These are phyloP conservation scores for Dasyornis broadbenti DNA, from an alignment of 2,113 vertebrate species.

Conservation along the genomic window DNA sequence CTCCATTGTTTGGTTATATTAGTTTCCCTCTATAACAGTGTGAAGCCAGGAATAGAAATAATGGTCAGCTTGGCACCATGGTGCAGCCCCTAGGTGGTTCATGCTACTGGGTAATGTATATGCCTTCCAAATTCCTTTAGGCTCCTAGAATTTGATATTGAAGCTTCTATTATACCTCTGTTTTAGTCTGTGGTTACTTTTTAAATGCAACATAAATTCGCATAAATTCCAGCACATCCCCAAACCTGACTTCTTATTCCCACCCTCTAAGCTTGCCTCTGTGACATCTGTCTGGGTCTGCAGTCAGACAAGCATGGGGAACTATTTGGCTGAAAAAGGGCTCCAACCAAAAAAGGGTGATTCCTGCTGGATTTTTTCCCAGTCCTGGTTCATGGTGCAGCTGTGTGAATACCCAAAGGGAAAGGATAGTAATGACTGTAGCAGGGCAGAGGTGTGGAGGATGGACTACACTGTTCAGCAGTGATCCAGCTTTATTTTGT, in stretches of 20 bases:
- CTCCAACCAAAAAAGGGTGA: not conserved
- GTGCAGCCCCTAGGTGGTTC: not conserved
- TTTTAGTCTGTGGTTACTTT: not conserved
- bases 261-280: not conserved
- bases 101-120: not conserved
- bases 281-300: not conserved
- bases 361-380: not conserved
- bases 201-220: not conserved
- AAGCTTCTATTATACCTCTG: not conserved
- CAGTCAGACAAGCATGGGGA: not conserved
- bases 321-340: not conserved
- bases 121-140: not conserved
- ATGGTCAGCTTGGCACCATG: not conserved
- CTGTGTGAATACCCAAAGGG: not conserved
- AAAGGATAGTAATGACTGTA: not conserved
- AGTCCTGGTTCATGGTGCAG: not conserved
- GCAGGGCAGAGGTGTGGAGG: not conserved
- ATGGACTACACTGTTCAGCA: not conserved
- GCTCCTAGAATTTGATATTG: not conserved
- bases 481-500: not conserved
- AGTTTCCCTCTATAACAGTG: fast-evolving
- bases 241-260: not conserved
- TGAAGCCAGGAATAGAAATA: not conserved
- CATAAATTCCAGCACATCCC: not conserved
- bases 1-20: not conserved